phyloP scores from a whole-genome alignment of 1,140 invertebrate species.

The Ptiloglossa arizonensis region DNA sequence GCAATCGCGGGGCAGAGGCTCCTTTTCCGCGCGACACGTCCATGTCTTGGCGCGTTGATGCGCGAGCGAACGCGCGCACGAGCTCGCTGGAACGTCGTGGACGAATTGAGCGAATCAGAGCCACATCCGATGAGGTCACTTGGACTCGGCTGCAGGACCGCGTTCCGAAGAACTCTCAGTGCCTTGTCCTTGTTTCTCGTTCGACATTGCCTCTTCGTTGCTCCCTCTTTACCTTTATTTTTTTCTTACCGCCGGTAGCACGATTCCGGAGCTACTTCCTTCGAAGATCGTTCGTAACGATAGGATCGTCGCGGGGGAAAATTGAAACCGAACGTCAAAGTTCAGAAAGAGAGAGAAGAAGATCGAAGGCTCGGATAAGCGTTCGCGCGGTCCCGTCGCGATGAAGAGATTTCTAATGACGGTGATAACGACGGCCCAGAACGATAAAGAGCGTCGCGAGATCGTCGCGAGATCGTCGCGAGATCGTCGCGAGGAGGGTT shows the following conservation, averaged over 20 bases:
- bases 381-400: not conserved
- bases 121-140: slow-evolving; percentile 81
- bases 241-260: not conserved
- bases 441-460: slow-evolving; percentile 9
- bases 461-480: not conserved
- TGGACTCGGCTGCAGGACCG: slow-evolving; percentile 69
- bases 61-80: slow-evolving; percentile 55
- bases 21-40: slow-evolving; percentile 72
- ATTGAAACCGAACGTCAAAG: not conserved
- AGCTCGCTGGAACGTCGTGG: slow-evolving; percentile 67
- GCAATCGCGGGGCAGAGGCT: slow-evolving; percentile 74
- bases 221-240: not conserved
- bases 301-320: too few species aligned
- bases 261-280: too few species aligned
- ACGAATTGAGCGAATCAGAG: slow-evolving; percentile 81
- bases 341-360: not conserved
- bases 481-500: not conserved
- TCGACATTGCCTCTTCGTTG: slow-evolving; percentile 16
- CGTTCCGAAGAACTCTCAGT: slow-evolving; percentile 15
- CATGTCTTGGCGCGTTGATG: slow-evolving; percentile 65
- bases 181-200: slow-evolving; percentile 13
- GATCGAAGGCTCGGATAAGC: not conserved
- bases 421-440: slow-evolving; percentile 29
- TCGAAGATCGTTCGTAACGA: slow-evolving; percentile 1
- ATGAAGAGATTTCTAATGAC: slow-evolving; percentile 29